Conservation (phyloP, 2,888 invertebrate genomes). For the Junonia oenone region DNA sequence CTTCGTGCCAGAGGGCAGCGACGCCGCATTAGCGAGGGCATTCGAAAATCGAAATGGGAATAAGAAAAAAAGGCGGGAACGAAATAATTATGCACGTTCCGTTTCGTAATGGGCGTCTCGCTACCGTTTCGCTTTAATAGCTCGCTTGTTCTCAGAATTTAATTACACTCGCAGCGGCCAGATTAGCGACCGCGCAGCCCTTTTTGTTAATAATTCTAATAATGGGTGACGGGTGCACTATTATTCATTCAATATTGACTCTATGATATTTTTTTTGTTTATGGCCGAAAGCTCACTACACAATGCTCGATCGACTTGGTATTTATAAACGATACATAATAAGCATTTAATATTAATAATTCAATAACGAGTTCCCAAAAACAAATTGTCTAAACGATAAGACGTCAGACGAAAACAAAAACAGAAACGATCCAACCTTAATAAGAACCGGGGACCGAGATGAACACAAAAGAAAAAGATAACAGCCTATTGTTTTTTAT, state of each 20-base stretch:
- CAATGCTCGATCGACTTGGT: neutral
- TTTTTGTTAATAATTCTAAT: conserved; percentile 76
- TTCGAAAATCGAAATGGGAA: conserved; percentile 70
- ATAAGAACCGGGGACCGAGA: conserved; percentile 74
- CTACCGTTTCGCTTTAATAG: conserved; percentile 78
- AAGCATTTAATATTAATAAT: conserved; percentile 31
- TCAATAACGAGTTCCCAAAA: conserved; percentile 71
- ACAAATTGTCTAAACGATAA: conserved; percentile 77
- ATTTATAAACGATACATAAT: conserved; percentile 1
- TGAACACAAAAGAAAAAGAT: conserved; percentile 79
- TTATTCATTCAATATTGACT: conserved; percentile 38
- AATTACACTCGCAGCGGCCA: conserved; percentile 68
- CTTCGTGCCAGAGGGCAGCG: conserved; percentile 66
- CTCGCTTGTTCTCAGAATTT: conserved; percentile 77
- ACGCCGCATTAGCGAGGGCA: conserved; percentile 68
- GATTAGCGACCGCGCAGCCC: conserved; percentile 69
- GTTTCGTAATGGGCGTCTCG: conserved; percentile 74
- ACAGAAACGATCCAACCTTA: conserved; percentile 67
- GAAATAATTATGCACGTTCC: conserved; percentile 79
- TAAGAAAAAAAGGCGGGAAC: conserved; percentile 71
- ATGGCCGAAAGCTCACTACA: neutral
- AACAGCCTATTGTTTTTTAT: conserved; percentile 77
- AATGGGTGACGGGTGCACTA: conserved; percentile 66
- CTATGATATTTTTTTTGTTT: neutral
- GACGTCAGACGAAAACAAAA: conserved; percentile 65